Percentiles rank a stretch among this genome's conserved stretches.
phyloP scores from a whole-genome alignment of 2,113 vertebrate genomes.

The Malurus alboscapulatus region DNA sequence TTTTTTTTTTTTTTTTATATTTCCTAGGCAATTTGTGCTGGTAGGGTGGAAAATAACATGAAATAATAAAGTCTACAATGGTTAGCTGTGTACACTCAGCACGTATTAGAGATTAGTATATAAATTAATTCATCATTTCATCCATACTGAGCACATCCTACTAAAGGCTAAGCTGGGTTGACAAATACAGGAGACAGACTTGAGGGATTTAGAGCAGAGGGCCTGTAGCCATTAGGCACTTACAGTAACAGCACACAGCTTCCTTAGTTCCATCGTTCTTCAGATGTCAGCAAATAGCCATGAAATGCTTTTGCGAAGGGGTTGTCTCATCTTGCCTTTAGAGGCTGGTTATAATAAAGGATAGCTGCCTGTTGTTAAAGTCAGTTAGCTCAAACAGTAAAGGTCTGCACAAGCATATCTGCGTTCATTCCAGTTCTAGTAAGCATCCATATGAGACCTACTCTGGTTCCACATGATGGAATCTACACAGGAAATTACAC shows the following conservation, averaged over 20 bases:
- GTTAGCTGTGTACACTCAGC: background rate
- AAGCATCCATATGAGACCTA: background rate
- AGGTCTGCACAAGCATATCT: background rate
- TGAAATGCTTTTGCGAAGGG: background rate
- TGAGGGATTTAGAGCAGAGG: background rate
- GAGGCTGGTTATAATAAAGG: background rate
- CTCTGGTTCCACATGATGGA: background rate
- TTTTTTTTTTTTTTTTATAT: background rate
- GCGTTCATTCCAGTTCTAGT: background rate
- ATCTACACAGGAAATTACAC: background rate
- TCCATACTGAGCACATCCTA: background rate
- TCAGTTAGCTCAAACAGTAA: background rate
- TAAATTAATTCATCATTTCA: background rate
- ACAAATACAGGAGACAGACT: background rate
- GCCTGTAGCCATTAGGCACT: background rate
- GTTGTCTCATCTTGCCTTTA: background rate
- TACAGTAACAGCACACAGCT: background rate
- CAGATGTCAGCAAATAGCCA: background rate
- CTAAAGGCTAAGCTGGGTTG: background rate
- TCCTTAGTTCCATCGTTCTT: background rate
- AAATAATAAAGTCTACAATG: background rate
- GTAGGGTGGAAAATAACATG: background rate
- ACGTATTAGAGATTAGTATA: background rate
- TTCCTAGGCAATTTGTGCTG: background rate
- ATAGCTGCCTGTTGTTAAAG: background rate